Percentiles rank a stretch among this genome's conserved stretches.
Conservation (phyloP, 2,797 vertebrate genomes). For the Tiaroga cobitis region DNA sequence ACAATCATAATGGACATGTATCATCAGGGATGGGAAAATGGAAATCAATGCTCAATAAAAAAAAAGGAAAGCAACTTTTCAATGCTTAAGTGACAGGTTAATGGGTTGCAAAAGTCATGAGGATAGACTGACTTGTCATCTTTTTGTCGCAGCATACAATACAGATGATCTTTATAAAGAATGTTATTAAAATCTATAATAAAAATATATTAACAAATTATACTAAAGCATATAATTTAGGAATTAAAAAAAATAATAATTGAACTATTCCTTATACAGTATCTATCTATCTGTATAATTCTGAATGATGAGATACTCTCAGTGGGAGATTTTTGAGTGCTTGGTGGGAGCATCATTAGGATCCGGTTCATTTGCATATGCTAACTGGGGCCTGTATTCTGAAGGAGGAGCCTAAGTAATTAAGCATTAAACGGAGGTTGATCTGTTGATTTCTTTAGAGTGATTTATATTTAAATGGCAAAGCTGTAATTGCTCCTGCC, state of each 20-base stretch:
- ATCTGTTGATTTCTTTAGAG: constrained; percentile 76
- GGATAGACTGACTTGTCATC: constrained; percentile 25
- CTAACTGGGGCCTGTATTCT: constrained; percentile 47
- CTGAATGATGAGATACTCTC: background rate
- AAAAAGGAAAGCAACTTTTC: constrained; percentile 13
- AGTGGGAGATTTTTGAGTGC: background rate
- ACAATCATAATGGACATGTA: constrained; percentile 18
- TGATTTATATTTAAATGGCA: constrained; percentile 79
- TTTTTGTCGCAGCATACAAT: constrained; percentile 44
- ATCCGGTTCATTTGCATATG: constrained; percentile 54
- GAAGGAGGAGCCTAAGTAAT: constrained; percentile 78
- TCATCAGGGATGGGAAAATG: constrained; percentile 21
- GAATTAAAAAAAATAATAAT: background rate
- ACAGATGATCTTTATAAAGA: background rate
- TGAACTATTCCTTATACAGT: no score
- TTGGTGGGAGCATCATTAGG: constrained; percentile 31
- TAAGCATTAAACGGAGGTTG: constrained; percentile 78
- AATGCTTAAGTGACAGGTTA: constrained; percentile 36
- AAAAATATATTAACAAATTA: background rate
- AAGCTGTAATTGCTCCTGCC: constrained; percentile 79
- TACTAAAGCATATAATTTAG: background rate
- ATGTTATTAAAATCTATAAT: background rate
- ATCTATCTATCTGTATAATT: background rate
- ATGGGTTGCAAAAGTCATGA: constrained; percentile 51
- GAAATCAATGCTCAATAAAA: constrained; percentile 6